A percentile compares a stretch with the other conserved stretches of the same genome.
Conservation (phyloP, 2,797 vertebrate genomes). For the Pelobates cultripes region DNA sequence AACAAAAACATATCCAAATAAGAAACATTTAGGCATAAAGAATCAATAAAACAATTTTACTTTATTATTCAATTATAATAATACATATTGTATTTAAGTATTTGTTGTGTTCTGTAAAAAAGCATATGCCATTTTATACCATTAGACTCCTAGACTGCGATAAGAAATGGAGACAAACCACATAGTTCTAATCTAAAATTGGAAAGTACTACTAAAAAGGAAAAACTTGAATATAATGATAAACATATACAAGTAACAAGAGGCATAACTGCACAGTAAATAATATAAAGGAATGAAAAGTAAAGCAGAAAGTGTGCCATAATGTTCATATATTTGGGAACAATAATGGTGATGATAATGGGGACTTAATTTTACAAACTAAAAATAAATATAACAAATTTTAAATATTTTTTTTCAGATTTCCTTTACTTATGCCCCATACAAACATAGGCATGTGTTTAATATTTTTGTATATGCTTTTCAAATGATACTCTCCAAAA, state of each 20-base stretch:
- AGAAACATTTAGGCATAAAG: slow-evolving; percentile 1
- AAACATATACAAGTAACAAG: neutral
- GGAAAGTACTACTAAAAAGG: neutral
- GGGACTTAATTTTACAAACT: too few relatives aligned
- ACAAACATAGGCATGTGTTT: too few relatives aligned
- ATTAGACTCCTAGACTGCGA: neutral
- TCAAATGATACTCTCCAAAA: too few relatives aligned
- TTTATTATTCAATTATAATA: neutral
- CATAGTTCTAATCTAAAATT: neutral
- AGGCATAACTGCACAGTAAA: too few relatives aligned
- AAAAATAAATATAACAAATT: too few relatives aligned
- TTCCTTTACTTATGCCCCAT: too few relatives aligned
- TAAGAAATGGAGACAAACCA: neutral
- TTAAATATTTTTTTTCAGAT: too few relatives aligned
- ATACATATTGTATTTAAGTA: slow-evolving; percentile 66
- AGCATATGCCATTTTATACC: neutral
- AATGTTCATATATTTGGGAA: too few relatives aligned
- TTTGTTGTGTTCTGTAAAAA: neutral
- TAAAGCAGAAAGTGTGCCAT: too few relatives aligned
- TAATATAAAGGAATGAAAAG: too few relatives aligned
- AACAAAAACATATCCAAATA: neutral
- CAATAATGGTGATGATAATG: too few relatives aligned
- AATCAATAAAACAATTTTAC: slow-evolving; percentile 5
- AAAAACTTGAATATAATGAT: neutral
- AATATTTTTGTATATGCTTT: too few relatives aligned